A percentile compares a stretch with the other conserved stretches of the same genome.
These are phyloP conservation scores for Habropoda laboriosa DNA, from an alignment of 1,140 invertebrate species.

Conservation along the genomic window DNA sequence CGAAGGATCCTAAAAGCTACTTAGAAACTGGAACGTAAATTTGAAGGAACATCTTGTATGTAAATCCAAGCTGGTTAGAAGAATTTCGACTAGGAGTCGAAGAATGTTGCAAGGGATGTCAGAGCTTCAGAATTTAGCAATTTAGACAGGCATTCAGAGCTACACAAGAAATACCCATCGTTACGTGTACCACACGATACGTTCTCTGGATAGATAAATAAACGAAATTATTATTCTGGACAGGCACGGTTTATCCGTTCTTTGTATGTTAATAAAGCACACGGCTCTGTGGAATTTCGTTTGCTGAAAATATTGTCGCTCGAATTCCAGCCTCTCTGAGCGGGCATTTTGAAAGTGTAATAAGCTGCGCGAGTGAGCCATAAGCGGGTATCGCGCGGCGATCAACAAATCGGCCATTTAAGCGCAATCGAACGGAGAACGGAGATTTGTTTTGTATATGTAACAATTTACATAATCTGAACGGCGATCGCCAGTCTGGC, in stretches of 20 bases:
- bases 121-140: no score
- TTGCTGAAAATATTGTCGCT: not conserved
- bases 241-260: not conserved
- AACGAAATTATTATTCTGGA: not conserved
- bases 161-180: no score
- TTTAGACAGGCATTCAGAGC: no score
- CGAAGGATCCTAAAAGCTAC: no score
- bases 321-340: conserved; percentile 2
- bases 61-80: no score
- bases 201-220: no score
- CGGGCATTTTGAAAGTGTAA: conserved; percentile 36
- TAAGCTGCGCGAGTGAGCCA: not conserved
- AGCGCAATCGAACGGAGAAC: conserved; percentile 1
- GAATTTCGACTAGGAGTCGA: no score
- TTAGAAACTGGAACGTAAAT: no score
- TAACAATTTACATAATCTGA: conserved; percentile 41
- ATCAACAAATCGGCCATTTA: conserved; percentile 44
- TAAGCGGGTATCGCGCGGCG: not conserved
- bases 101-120: no score
- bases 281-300: not conserved
- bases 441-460: conserved; percentile 30
- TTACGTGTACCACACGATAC: no score
- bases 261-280: not conserved
- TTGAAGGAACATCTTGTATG: no score
- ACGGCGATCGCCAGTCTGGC: not conserved